Conservation (phyloP, 2,888 invertebrate genomes). For the Euspilapteryx auroguttella region DNA sequence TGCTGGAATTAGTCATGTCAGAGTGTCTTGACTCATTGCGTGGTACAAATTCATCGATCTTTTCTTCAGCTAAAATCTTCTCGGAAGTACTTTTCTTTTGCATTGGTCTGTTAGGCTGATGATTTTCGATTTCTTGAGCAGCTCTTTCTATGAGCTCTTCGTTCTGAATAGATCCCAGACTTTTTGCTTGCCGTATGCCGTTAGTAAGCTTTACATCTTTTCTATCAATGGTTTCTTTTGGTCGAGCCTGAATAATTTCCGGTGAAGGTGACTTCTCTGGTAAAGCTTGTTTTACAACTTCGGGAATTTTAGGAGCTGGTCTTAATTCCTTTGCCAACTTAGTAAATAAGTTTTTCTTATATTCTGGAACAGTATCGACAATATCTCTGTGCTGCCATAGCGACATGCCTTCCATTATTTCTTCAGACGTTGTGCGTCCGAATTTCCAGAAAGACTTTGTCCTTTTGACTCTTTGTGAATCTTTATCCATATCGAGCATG, state of each 20-base stretch:
- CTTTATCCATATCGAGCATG: conserved; percentile 60
- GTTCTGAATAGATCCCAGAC: conserved; percentile 46
- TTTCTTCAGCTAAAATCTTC: conserved; percentile 43
- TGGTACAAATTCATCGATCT: conserved; percentile 34
- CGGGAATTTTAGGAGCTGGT: conserved; percentile 38
- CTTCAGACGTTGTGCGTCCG: conserved; percentile 69
- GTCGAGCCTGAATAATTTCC: conserved; percentile 24
- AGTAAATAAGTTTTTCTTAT: conserved; percentile 47
- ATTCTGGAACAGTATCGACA: conserved; percentile 68
- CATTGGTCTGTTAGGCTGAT: conserved; percentile 27
- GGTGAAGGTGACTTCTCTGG: conserved; percentile 21
- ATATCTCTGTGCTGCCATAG: conserved; percentile 85
- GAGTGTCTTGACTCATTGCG: conserved; percentile 51
- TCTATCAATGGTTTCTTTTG: conserved; percentile 49
- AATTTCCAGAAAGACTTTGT: conserved; percentile 89
- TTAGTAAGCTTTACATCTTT: conserved; percentile 39
- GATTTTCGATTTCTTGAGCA: conserved; percentile 22
- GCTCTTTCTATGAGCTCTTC: conserved; percentile 32
- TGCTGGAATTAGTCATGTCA: conserved; percentile 48
- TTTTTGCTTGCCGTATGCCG: conserved; percentile 49
- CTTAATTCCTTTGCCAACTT: conserved; percentile 44
- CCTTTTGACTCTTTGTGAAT: conserved; percentile 71
- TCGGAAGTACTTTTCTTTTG: conserved; percentile 48
- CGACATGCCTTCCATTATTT: conserved; percentile 84
- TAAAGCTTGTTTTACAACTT: conserved; percentile 19